Evolutionary conservation across 2,888 invertebrate genomes (phyloP).

Genomic region (Teleogryllus oceanicus): DNA sequence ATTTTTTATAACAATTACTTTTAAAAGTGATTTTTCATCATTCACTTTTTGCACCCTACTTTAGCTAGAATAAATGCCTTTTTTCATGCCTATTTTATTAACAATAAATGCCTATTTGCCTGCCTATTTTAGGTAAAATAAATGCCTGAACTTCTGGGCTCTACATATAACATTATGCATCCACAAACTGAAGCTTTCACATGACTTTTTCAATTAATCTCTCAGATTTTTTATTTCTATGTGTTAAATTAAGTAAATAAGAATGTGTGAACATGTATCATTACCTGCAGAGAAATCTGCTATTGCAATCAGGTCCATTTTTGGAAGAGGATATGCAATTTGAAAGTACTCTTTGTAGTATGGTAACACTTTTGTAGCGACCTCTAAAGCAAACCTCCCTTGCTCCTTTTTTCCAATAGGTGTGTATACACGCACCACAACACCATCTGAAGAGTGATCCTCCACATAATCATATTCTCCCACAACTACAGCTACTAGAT

Average conservation of each 20-base stretch:
- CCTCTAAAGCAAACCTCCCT: slow-evolving; percentile 85
- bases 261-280: background rate
- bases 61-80: too few species aligned
- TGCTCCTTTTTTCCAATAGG: slow-evolving; percentile 89
- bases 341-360: slow-evolving; percentile 94
- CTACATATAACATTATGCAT: too few species aligned
- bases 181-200: too few species aligned
- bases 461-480: slow-evolving; percentile 95
- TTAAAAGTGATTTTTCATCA: too few species aligned
- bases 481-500: slow-evolving; percentile 88
- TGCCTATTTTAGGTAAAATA: too few species aligned
- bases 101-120: too few species aligned
- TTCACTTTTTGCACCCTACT: too few species aligned
- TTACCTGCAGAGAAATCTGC: slow-evolving; percentile 85
- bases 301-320: slow-evolving; percentile 94
- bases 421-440: slow-evolving; percentile 76
- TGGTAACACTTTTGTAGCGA: slow-evolving; percentile 86
- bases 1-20: too few species aligned
- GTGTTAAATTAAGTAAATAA: background rate
- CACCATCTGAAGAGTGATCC: slow-evolving; percentile 75
- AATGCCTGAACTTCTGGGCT: too few species aligned
- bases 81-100: too few species aligned
- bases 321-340: slow-evolving; percentile 91
- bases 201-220: too few species aligned
- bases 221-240: background rate